Evolutionary conservation across 2,113 vertebrate species (phyloP).

Genomic region (Nannospalax galili): DNA sequence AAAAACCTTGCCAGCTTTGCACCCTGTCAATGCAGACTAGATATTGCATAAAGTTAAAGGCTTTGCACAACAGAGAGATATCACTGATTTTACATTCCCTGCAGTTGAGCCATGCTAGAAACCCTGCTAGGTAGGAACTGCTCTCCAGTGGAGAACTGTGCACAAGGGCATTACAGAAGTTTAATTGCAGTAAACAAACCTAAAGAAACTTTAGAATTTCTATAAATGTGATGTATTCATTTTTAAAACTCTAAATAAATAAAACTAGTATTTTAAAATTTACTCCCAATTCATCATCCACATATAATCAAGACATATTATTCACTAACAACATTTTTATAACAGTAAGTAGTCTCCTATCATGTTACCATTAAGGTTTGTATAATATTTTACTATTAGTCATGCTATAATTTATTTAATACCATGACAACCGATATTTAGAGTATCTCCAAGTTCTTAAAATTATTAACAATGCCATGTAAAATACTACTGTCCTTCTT

Average conservation of each 20-base stretch:
- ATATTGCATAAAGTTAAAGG: neutral
- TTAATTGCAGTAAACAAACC: neutral
- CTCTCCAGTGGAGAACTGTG: neutral
- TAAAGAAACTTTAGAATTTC: neutral
- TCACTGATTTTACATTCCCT: neutral
- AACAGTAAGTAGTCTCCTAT: neutral
- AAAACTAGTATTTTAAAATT: constrained; percentile 15
- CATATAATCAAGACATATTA: neutral
- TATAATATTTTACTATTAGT: neutral
- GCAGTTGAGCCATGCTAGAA: neutral
- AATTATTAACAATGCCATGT: neutral
- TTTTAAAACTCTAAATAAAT: neutral
- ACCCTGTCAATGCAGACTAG: neutral
- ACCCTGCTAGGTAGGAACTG: neutral
- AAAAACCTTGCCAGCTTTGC: neutral
- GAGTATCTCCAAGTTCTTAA: neutral
- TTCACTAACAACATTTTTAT: neutral
- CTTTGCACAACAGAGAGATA: neutral
- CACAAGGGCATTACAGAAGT: neutral
- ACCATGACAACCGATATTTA: neutral
- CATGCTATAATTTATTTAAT: constrained; percentile 20
- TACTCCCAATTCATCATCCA: neutral
- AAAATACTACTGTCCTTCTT: neutral
- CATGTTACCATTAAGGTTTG: constrained; percentile 7
- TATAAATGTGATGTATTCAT: neutral